These are phyloP conservation scores for Xanthorhoe designata DNA, from an alignment of 2,888 invertebrate genomes.

Conservation along the genomic window DNA sequence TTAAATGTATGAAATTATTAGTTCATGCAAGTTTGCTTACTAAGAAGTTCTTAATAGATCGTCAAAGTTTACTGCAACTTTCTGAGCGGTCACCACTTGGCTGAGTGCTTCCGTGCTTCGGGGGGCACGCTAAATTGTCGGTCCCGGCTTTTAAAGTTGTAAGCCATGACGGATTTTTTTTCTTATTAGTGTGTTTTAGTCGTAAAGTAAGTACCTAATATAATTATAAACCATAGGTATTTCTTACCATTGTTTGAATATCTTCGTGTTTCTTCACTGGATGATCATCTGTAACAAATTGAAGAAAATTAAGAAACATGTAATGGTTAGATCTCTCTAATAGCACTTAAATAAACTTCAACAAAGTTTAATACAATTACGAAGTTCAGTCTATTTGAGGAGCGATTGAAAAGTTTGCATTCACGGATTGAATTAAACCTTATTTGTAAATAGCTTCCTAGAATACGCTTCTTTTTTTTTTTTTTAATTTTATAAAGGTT, in stretches of 20 bases:
- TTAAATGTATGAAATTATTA: too few relatives aligned
- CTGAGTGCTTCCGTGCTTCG: too few relatives aligned
- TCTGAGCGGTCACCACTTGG: too few relatives aligned
- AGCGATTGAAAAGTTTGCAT: slow-evolving; percentile 42
- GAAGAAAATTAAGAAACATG: slow-evolving; percentile 19
- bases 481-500: too few relatives aligned
- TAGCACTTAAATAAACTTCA: slow-evolving; percentile 38
- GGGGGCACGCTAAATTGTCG: too few relatives aligned
- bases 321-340: slow-evolving; percentile 13
- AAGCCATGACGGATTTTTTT: too few relatives aligned
- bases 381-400: slow-evolving; percentile 46
- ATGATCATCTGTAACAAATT: slow-evolving; percentile 54
- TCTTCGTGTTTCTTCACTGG: slow-evolving; percentile 21
- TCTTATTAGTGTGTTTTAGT: too few relatives aligned
- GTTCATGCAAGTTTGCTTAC: too few relatives aligned
- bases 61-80: too few relatives aligned
- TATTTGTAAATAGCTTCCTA: background rate
- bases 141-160: too few relatives aligned
- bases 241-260: slow-evolving; percentile 30
- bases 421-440: slow-evolving; percentile 19
- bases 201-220: too few relatives aligned
- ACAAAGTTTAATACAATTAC: slow-evolving; percentile 41
- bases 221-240: background rate
- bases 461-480: background rate
- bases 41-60: too few relatives aligned